Base-by-base conservation (phyloP, 2,797 vertebrate genomes). In the Xenopus petersii region DNA sequence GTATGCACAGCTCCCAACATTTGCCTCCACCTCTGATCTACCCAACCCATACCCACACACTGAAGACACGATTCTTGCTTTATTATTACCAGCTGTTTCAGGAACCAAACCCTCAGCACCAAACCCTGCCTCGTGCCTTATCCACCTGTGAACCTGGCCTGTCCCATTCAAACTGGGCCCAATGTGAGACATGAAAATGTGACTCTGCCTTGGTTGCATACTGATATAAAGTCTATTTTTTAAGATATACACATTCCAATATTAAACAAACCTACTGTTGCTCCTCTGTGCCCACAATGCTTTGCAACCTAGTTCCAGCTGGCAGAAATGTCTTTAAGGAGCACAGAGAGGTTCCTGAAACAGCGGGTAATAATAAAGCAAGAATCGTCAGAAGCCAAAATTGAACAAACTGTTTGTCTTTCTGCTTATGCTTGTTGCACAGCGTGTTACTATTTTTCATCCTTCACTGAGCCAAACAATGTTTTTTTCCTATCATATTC, bases 371-470 rank as follows among this genome's bases (percentile, higher is more conserved):
- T 17, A 60, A 24, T 60, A 60, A 60, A 60, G 58, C 17, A 26
- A 17, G 10, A 56, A 56, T 16, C 4, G 12, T 9, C 6, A 13
- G 54, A 13, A 26, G 58, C 17, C 58, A 12, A 26, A 24, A 60
- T 5, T 60, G 58, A 60, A 60, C 58, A 60, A 60, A 60, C 55
- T 16, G n/a, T 17, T 56, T 56, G 55, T 16, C 55, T 56, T 56
- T 56, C 15, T 56, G 55, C 16, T 5, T 56, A 56, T 56, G 15
- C 55, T 56, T 9, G 13, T 17, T 56, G 55, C 15, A 56, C 55
- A 56, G 55, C 55, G n/a, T 56, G 55, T 56, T 56, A 56, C 55
- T 16, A 56, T 56, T n/a, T 56, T 56, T 56, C 55, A 56, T 56
- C 55, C 55, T 56, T 17, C 55, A 17, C 55, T 56, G 55, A 56